Conservation (phyloP, 1,140 invertebrate species). For the Nasonia longicornis region DNA sequence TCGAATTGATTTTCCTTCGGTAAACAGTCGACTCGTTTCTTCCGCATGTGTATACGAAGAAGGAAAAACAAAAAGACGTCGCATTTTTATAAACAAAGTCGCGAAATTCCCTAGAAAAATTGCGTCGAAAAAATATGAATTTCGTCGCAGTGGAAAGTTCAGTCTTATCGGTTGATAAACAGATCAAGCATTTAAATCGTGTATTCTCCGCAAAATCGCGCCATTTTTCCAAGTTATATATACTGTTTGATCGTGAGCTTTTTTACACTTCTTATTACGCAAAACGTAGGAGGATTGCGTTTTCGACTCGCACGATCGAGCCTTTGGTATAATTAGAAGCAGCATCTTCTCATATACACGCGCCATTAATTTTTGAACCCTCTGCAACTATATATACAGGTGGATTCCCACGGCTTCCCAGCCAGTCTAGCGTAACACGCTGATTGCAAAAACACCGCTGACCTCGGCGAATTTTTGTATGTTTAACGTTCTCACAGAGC, state of each 20-base stretch:
- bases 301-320: background rate
- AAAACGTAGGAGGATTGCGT: background rate
- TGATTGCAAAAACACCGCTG: background rate
- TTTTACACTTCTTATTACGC: background rate
- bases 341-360: constrained; percentile 17
- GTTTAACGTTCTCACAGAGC: background rate
- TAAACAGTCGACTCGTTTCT: too few relatives aligned
- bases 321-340: constrained; percentile 6
- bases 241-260: background rate
- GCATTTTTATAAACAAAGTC: too few relatives aligned
- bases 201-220: too few relatives aligned
- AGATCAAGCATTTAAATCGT: too few relatives aligned
- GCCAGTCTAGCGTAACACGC: constrained; percentile 4
- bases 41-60: too few relatives aligned
- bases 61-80: too few relatives aligned
- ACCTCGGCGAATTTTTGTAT: background rate
- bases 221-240: background rate
- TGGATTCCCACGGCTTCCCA: constrained; percentile 19
- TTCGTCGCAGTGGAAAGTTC: too few relatives aligned
- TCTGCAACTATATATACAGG: constrained; percentile 12
- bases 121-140: too few relatives aligned
- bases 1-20: too few relatives aligned
- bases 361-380: constrained; percentile 22
- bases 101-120: too few relatives aligned
- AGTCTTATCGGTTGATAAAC: too few relatives aligned